Percentiles rank a stretch among this genome's conserved stretches.
Conservation (phyloP, 2,888 invertebrate species). For the Polydrusus pterygomalis region DNA sequence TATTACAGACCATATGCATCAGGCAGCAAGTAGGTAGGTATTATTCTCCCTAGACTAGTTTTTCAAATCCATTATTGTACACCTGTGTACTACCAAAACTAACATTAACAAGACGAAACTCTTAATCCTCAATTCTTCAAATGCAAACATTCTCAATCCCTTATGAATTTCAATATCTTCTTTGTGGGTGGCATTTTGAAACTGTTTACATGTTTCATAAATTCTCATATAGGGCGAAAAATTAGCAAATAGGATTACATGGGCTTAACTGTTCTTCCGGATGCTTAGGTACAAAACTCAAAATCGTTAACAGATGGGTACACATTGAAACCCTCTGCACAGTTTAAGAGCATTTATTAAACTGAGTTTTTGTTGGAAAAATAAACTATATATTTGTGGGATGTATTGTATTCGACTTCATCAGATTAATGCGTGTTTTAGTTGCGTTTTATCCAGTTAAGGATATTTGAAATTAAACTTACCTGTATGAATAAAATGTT, state of each 20-base stretch:
- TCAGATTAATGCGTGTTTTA: too few relatives aligned
- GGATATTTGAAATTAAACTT: too few relatives aligned
- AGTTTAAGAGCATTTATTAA: conserved; percentile 21
- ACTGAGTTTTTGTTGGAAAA: conserved; percentile 19
- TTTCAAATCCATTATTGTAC: conserved; percentile 14
- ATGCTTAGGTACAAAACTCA: conserved; percentile 41
- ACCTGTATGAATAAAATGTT: too few relatives aligned
- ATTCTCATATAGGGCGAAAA: conserved; percentile 57
- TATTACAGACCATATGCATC: too few relatives aligned
- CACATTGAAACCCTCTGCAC: conserved; percentile 17
- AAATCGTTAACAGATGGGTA: conserved; percentile 50
- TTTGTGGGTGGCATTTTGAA: conserved; percentile 58
- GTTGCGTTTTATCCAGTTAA: too few relatives aligned
- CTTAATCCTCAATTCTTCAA: conserved; percentile 7
- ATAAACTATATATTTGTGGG: neutral
- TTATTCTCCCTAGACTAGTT: neutral
- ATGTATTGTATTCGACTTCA: too few relatives aligned
- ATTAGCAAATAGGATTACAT: conserved; percentile 62
- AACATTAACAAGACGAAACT: neutral
- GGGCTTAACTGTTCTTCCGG: conserved; percentile 58
- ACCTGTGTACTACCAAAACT: conserved; percentile 37
- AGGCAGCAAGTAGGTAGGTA: too few relatives aligned
- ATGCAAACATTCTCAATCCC: conserved; percentile 36
- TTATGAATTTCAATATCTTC: conserved; percentile 35
- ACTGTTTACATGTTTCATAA: conserved; percentile 59